Conservation (phyloP, 2,888 invertebrate genomes). For the Panorpa germanica region DNA sequence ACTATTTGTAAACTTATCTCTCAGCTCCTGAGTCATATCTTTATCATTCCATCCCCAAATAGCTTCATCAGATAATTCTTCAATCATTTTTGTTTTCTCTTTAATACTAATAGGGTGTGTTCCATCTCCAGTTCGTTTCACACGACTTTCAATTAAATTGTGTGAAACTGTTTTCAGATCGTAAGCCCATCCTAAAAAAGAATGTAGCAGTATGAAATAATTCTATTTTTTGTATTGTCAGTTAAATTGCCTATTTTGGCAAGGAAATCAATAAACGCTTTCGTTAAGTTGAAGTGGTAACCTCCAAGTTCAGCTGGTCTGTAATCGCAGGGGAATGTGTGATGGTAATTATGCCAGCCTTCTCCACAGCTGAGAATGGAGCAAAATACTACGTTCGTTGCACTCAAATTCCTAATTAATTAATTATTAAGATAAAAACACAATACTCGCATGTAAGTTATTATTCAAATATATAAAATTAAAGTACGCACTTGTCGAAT, state of each 20-base stretch:
- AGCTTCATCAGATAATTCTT: too few relatives aligned
- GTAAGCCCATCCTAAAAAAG: slow-evolving; percentile 54
- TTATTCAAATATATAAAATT: slow-evolving; percentile 5
- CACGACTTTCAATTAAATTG: slow-evolving; percentile 49
- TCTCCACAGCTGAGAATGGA: slow-evolving; percentile 50
- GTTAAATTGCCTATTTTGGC: slow-evolving; percentile 40
- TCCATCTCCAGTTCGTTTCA: slow-evolving; percentile 56
- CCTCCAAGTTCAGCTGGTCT: slow-evolving; percentile 52
- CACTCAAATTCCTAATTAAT: slow-evolving; percentile 36
- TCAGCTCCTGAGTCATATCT: too few relatives aligned
- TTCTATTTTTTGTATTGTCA: background rate
- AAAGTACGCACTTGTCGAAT: slow-evolving; percentile 49
- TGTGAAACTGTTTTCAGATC: slow-evolving; percentile 62
- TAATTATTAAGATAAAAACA: slow-evolving; percentile 2
- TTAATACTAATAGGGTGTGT: slow-evolving; percentile 23
- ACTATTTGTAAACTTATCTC: too few relatives aligned
- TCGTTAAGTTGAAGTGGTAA: slow-evolving; percentile 41
- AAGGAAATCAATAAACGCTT: slow-evolving; percentile 43
- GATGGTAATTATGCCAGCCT: slow-evolving; percentile 82
- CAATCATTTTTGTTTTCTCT: slow-evolving; percentile 17
- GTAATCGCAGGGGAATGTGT: slow-evolving; percentile 73
- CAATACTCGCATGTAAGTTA: background rate
- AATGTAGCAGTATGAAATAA: slow-evolving; percentile 3
- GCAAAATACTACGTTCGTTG: slow-evolving; percentile 48
- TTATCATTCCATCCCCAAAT: too few relatives aligned